Percentiles rank a stretch among this genome's conserved stretches.
phyloP scores from a whole-genome alignment of 2,888 invertebrate species.

The Drosophila hamatofila region DNA sequence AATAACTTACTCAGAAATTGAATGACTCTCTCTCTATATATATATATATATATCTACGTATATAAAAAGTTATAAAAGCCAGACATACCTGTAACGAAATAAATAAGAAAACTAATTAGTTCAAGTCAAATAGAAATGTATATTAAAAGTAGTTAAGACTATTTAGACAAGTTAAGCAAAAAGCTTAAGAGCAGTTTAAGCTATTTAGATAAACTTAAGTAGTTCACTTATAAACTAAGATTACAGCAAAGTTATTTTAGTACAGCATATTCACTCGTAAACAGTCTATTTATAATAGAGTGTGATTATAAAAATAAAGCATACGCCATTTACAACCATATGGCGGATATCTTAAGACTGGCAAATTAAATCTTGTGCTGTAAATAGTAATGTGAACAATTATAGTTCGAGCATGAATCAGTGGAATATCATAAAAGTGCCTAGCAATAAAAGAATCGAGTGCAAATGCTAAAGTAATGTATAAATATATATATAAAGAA shows the following conservation, averaged over 20 bases:
- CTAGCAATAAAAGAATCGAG: not conserved
- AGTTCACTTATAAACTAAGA: not conserved
- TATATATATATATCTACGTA: not conserved
- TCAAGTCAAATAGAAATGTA: not conserved
- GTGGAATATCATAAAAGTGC: not conserved
- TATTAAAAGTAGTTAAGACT: not conserved
- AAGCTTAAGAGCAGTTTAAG: not conserved
- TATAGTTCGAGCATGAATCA: not conserved
- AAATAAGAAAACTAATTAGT: conserved; percentile 26
- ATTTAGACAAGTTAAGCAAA: not conserved
- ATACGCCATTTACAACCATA: not conserved
- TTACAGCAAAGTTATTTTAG: not conserved
- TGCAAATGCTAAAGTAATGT: not conserved
- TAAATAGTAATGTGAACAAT: not conserved
- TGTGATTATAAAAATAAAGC: not conserved
- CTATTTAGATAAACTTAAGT: not conserved
- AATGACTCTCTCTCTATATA: not conserved
- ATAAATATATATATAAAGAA: too few relatives aligned
- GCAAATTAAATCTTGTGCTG: not conserved
- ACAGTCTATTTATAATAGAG: not conserved
- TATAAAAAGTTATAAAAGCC: conserved; percentile 7
- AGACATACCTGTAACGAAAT: conserved; percentile 57
- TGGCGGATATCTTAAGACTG: not conserved
- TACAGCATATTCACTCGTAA: not conserved
- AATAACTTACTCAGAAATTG: conserved; percentile 65